These are phyloP conservation scores for Poeciliopsis paucimaculata DNA, from an alignment of 2,797 vertebrate species.

Conservation along the genomic window DNA sequence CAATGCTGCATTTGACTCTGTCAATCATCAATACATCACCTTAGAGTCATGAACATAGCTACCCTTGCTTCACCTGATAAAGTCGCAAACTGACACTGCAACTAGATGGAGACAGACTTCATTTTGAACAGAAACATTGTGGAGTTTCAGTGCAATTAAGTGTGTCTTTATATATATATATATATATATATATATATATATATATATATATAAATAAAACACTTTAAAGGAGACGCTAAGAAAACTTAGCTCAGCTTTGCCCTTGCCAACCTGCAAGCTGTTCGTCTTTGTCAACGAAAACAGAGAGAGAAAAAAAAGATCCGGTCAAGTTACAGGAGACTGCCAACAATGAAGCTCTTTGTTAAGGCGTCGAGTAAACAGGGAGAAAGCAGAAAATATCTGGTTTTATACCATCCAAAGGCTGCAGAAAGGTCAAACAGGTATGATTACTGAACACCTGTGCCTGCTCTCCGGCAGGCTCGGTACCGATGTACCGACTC, in stretches of 20 bases:
- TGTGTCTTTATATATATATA: not conserved
- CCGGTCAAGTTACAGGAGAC: conserved; percentile 59
- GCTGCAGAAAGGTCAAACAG: conserved; percentile 58
- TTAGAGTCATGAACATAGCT: not conserved
- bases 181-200: too few relatives aligned
- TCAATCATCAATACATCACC: not conserved
- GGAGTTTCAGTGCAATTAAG: not conserved
- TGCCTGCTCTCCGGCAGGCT: conserved; percentile 41
- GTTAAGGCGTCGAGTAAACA: conserved; percentile 55
- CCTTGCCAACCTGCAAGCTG: conserved; percentile 49
- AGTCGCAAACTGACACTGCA: not conserved
- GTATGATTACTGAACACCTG: conserved; percentile 69
- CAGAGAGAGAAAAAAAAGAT: not conserved
- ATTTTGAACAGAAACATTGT: not conserved
- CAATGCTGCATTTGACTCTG: not conserved
- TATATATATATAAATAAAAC: conserved; percentile 11
- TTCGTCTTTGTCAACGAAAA: conserved; percentile 41
- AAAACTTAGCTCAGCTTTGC: conserved; percentile 32
- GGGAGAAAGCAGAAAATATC: conserved; percentile 41
- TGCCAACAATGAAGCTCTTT: conserved; percentile 59
- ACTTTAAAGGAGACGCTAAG: conserved; percentile 14
- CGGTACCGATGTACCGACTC: conserved; percentile 23
- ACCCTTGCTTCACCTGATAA: not conserved
- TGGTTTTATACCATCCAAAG: conserved; percentile 34
- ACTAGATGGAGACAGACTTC: not conserved